Evolutionary conservation across 2,888 invertebrate species (phyloP).

Genomic region (Rotaria socialis): DNA sequence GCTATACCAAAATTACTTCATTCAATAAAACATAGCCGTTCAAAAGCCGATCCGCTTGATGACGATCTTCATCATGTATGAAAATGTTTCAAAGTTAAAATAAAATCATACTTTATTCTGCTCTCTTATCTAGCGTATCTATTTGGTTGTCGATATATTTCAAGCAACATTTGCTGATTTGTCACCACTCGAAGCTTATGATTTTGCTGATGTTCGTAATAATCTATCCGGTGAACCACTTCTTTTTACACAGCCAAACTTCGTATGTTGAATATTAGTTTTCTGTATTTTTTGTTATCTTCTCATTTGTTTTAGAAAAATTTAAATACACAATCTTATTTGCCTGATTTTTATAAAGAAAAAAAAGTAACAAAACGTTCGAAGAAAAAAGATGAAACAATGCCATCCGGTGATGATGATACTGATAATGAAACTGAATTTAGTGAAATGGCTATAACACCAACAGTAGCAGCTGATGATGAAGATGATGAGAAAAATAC

Average conservation of each 20-base stretch:
- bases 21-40: constrained; percentile 28
- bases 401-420: not conserved
- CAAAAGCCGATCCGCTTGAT: constrained; percentile 24
- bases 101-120: not conserved
- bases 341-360: constrained; percentile 10
- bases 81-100: not conserved
- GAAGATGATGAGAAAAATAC: not conserved
- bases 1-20: constrained; percentile 28
- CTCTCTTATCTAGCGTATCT: not conserved
- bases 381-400: constrained; percentile 19
- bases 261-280: not conserved
- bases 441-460: not conserved
- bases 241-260: constrained; percentile 8
- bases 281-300: no score
- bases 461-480: not conserved
- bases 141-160: constrained; percentile 27
- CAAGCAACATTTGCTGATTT: constrained; percentile 23
- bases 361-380: not conserved
- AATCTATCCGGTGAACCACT: constrained; percentile 20
- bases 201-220: not conserved
- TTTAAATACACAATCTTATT: constrained; percentile 17
- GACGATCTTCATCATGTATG: not conserved
- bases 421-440: not conserved
- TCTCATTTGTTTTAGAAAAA: not conserved
- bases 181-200: constrained; percentile 11